A percentile compares a stretch with the other conserved stretches of the same genome.
Evolutionary conservation across 2,888 invertebrate species (phyloP).

Genomic region (Parnassius mnemosyne): DNA sequence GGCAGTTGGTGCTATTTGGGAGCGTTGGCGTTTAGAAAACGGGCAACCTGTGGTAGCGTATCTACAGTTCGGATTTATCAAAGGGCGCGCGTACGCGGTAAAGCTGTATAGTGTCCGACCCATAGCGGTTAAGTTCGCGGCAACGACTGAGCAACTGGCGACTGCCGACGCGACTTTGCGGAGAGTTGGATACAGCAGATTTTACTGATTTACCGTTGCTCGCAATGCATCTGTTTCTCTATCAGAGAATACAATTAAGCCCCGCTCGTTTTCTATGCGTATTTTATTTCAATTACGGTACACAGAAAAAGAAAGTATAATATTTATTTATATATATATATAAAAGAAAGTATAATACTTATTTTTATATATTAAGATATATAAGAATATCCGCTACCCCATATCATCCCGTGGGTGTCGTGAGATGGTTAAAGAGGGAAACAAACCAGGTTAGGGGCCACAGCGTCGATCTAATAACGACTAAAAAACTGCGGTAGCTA

Average conservation of each 20-base stretch:
- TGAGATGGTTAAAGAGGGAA: too few relatives aligned
- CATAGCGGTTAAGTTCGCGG: slow-evolving; percentile 65
- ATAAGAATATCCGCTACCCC: too few relatives aligned
- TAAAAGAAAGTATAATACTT: too few relatives aligned
- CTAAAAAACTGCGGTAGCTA: too few relatives aligned
- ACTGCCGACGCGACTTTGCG: slow-evolving; percentile 5
- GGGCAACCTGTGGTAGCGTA: slow-evolving; percentile 61
- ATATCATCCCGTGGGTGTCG: too few relatives aligned
- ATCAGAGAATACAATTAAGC: slow-evolving; percentile 5
- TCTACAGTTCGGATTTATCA: slow-evolving; percentile 44
- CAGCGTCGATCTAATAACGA: too few relatives aligned
- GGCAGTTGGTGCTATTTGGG: slow-evolving; percentile 71
- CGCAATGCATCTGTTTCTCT: slow-evolving; percentile 2
- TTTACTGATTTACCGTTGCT: slow-evolving; percentile 44
- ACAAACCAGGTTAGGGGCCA: too few relatives aligned
- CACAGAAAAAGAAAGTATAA: too few relatives aligned
- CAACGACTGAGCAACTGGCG: slow-evolving; percentile 46
- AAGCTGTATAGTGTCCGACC: slow-evolving; percentile 63
- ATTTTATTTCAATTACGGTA: too few relatives aligned
- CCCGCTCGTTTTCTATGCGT: slow-evolving; percentile 7
- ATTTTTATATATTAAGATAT: too few relatives aligned
- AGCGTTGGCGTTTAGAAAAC: slow-evolving; percentile 65
- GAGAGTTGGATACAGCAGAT: slow-evolving; percentile 8
- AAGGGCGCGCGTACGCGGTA: slow-evolving; percentile 52
- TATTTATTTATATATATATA: too few relatives aligned